These are phyloP conservation scores for Eira barbara DNA, from an alignment of 2,113 vertebrate genomes.

Conservation along the genomic window DNA sequence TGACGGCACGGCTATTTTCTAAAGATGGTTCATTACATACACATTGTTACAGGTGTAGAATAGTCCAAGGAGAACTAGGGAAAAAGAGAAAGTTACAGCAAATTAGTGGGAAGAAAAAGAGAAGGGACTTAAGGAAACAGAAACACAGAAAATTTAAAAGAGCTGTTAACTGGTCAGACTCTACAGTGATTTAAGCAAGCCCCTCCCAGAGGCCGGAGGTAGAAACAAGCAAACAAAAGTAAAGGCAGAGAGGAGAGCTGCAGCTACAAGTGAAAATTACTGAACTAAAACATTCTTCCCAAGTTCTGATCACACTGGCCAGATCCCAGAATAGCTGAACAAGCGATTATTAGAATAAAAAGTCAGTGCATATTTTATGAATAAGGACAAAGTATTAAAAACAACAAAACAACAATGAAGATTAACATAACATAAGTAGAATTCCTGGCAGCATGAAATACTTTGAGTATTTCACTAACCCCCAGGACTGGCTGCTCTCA, in stretches of 20 bases:
- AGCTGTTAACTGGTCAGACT: conserved; percentile 27
- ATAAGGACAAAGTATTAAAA: not conserved
- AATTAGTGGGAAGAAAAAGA: conserved; percentile 66
- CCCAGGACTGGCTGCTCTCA: not conserved
- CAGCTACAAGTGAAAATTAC: not conserved
- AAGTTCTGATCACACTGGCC: conserved; percentile 3
- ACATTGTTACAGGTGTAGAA: conserved; percentile 80
- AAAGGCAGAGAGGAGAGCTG: not conserved
- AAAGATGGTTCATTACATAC: conserved; percentile 79
- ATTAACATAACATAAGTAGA: not conserved
- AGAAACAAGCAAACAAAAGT: conserved; percentile 31
- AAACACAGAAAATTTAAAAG: conserved; percentile 43
- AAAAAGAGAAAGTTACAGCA: conserved; percentile 82
- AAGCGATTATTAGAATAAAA: not conserved
- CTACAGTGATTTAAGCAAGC: not conserved
- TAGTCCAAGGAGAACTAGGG: conserved; percentile 86
- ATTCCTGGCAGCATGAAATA: not conserved
- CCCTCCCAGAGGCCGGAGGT: not conserved
- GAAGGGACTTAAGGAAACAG: conserved; percentile 44
- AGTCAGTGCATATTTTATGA: not conserved
- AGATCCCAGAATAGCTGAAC: conserved; percentile 12
- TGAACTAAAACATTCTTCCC: conserved; percentile 30
- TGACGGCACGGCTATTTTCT: conserved; percentile 79
- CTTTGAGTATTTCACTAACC: not conserved
- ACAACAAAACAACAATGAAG: not conserved